Evolutionary conservation across 2,113 vertebrate species (phyloP).

Genomic region (Heterotilapia buettikoferi): DNA sequence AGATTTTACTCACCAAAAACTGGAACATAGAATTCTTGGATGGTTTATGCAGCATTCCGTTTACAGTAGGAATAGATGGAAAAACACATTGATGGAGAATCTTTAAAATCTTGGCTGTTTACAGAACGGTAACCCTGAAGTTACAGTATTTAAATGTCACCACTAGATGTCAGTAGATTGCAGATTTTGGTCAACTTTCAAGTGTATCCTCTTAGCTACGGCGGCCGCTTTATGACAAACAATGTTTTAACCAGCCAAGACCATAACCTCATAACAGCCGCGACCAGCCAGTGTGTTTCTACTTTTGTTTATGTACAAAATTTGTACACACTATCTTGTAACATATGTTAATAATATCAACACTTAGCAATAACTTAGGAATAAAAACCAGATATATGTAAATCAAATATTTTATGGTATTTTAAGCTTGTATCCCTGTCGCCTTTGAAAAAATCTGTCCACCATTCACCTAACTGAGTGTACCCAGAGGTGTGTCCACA

Average conservation of each 20-base stretch:
- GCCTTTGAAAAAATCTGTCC: background rate
- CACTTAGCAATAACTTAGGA: accelerated
- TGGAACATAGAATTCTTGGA: background rate
- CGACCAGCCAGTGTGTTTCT: background rate
- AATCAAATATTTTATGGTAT: background rate
- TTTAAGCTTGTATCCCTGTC: accelerated
- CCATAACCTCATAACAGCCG: accelerated
- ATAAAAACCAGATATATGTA: background rate
- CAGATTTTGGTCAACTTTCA: background rate
- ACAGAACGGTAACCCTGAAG: background rate
- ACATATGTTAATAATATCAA: background rate
- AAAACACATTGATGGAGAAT: background rate
- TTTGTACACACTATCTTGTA: accelerated
- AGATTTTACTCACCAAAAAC: background rate
- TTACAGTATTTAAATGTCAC: background rate
- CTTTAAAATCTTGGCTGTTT: background rate
- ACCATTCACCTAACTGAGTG: background rate
- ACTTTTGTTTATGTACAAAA: background rate
- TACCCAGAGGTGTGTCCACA: background rate
- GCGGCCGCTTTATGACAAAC: accelerated
- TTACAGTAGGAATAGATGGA: accelerated
- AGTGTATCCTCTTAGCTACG: accelerated
- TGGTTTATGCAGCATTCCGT: background rate
- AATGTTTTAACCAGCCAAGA: background rate
- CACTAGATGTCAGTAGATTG: background rate